These are phyloP conservation scores for Chydorus sphaericus DNA, from an alignment of 2,888 invertebrate genomes.

Conservation along the genomic window DNA sequence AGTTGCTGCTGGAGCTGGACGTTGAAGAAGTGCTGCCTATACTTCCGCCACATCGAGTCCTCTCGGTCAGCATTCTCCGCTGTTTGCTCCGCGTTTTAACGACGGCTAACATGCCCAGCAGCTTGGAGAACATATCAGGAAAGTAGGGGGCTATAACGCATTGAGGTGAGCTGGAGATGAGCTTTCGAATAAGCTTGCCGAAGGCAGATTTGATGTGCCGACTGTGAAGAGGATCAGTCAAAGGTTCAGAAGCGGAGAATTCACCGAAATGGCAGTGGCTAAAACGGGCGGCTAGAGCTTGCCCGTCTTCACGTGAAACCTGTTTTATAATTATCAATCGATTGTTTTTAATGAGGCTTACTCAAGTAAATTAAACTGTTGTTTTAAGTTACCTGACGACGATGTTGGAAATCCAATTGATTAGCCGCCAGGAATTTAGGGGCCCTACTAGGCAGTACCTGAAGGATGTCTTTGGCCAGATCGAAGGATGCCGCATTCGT, in stretches of 20 bases:
- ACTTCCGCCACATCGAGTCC: too few relatives aligned
- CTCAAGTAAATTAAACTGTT: neutral
- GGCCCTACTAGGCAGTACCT: neutral
- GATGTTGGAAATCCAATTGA: slow-evolving; percentile 2
- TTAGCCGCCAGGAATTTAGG: slow-evolving; percentile 4
- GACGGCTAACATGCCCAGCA: neutral
- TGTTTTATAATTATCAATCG: neutral
- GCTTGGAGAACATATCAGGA: neutral
- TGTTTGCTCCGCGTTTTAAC: neutral
- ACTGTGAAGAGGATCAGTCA: neutral
- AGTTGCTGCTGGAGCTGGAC: neutral
- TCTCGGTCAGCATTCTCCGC: too few relatives aligned
- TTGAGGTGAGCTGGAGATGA: neutral
- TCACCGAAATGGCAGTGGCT: neutral
- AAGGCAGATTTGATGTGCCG: neutral
- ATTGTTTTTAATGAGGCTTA: neutral
- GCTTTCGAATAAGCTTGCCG: neutral
- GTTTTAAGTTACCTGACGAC: slow-evolving; percentile 6
- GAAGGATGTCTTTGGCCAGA: neutral
- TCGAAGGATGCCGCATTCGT: neutral
- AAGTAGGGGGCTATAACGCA: too few relatives aligned
- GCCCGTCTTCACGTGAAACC: slow-evolving; percentile 1
- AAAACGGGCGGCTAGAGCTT: neutral
- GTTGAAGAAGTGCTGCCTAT: neutral
- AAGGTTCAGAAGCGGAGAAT: neutral